A percentile compares a stretch with the other conserved stretches of the same genome.
phyloP scores from a whole-genome alignment of 2,113 vertebrate genomes.

The Clarias macrocephalus region DNA sequence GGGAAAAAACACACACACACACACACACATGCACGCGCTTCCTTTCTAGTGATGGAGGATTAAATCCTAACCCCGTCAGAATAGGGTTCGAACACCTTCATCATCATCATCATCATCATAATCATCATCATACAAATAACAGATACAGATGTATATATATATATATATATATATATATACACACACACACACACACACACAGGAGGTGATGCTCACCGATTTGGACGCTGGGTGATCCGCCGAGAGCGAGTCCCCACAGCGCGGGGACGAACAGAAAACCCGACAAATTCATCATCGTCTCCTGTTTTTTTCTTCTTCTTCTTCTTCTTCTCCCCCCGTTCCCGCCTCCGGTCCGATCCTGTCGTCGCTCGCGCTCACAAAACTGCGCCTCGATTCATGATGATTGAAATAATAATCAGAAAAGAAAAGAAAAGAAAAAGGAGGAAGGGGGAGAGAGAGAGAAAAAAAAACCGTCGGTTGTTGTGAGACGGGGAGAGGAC shows the following conservation, averaged over 20 bases:
- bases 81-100: no score
- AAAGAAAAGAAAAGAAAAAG: neutral
- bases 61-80: neutral
- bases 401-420: neutral
- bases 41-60: neutral
- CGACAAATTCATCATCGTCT: constrained; percentile 86
- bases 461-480: neutral
- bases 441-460: neutral
- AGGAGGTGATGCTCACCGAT: constrained; percentile 72
- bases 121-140: no score
- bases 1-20: neutral
- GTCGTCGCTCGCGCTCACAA: constrained; percentile 69
- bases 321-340: neutral
- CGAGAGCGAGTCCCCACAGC: constrained; percentile 81
- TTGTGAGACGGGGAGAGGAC: no score
- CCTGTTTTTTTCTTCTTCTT: constrained; percentile 55
- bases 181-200: no score
- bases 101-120: no score
- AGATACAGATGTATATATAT: no score
- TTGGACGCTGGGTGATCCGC: constrained; percentile 83
- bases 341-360: constrained; percentile 63
- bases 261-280: constrained; percentile 75
- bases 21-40: neutral
- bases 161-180: no score
- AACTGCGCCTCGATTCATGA: constrained; percentile 51